Evolutionary conservation across 2,888 invertebrate genomes (phyloP).

Genomic region (Cryptus armator): DNA sequence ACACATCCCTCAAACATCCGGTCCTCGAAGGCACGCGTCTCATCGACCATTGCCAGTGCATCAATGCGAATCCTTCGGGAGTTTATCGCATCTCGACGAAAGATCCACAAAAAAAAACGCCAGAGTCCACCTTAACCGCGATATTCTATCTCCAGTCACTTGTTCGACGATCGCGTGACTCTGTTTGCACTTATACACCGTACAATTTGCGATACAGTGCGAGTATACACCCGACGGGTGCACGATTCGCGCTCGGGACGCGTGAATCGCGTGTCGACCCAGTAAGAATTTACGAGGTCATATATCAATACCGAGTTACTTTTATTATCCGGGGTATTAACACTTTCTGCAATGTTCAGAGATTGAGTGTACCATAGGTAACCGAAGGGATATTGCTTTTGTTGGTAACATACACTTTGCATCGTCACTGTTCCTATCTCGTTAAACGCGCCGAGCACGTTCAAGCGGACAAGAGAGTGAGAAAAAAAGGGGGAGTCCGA

Average conservation of each 20-base stretch:
- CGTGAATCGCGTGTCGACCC: constrained; percentile 69
- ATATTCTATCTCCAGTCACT: constrained; percentile 26
- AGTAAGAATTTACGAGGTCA: constrained; percentile 70
- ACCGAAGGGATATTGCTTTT: constrained; percentile 8
- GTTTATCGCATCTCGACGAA: background rate
- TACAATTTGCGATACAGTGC: constrained; percentile 46
- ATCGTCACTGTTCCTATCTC: background rate
- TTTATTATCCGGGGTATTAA: constrained; percentile 73
- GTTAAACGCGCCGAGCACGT: background rate
- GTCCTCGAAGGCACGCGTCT: constrained; percentile 1
- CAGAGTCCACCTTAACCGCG: constrained; percentile 20
- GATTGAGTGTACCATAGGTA: constrained; percentile 2
- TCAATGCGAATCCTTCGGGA: constrained; percentile 8
- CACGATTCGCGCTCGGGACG: constrained; percentile 54
- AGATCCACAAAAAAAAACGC: background rate
- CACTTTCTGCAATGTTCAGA: constrained; percentile 57
- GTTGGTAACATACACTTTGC: background rate
- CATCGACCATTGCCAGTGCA: background rate
- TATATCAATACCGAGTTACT: constrained; percentile 71
- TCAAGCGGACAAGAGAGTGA: background rate
- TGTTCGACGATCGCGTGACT: constrained; percentile 49
- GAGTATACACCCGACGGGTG: constrained; percentile 10
- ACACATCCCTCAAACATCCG: background rate
- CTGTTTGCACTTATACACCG: constrained; percentile 32
- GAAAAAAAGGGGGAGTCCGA: background rate